Percentiles rank a stretch among this genome's conserved stretches.
Evolutionary conservation across 1,140 invertebrate species (phyloP).

Genomic region (Aphis gossypii): DNA sequence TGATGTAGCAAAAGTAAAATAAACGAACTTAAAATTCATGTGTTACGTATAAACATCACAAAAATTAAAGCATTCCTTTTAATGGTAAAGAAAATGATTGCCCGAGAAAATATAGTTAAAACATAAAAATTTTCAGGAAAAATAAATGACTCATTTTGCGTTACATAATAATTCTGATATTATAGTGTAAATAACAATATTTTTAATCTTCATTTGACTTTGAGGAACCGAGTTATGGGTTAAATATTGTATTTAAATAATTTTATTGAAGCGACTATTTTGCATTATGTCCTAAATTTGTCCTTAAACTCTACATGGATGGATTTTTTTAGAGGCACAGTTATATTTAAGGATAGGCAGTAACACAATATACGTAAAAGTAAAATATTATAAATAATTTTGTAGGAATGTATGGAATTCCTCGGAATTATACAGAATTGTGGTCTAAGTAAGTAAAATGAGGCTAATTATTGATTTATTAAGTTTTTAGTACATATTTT

Average conservation of each 20-base stretch:
- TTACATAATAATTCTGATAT: not conserved
- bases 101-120: not conserved
- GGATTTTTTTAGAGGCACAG: not conserved
- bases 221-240: no score
- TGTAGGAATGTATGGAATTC: not conserved
- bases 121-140: not conserved
- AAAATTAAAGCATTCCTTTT: not conserved
- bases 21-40: not conserved
- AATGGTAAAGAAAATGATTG: not conserved
- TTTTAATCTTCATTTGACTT: not conserved
- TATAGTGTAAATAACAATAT: not conserved
- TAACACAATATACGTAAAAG: not conserved
- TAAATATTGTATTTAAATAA: not conserved
- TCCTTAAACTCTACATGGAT: not conserved
- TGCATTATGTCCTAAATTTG: not conserved
- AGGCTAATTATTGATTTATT: no score
- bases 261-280: not conserved
- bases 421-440: no score
- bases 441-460: no score
- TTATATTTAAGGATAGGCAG: not conserved
- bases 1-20: not conserved
- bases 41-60: not conserved
- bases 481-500: no score
- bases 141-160: not conserved
- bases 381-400: no score